These are phyloP conservation scores for Lindbergichthys nudifrons DNA, from an alignment of 2,797 vertebrate species.

Conservation along the genomic window DNA sequence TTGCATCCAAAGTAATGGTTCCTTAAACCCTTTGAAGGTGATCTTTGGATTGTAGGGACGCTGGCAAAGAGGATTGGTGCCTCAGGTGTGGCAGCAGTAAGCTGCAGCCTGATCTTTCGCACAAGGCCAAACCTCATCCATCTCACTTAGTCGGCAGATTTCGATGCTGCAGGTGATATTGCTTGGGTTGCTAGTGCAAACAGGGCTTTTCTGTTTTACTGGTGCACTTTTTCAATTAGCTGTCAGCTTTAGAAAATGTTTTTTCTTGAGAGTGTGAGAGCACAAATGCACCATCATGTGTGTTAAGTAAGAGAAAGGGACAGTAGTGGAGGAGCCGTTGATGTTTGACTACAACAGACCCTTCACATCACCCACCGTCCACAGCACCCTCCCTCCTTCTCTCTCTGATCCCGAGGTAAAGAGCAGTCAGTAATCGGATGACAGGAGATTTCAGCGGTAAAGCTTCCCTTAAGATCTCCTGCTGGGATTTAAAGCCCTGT, in stretches of 20 bases:
- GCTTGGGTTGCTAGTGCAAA: neutral
- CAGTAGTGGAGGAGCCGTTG: conserved; percentile 6
- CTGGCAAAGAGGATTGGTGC: conserved; percentile 64
- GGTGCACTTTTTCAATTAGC: neutral
- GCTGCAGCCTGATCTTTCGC: conserved; percentile 34
- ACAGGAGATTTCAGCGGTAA: conserved; percentile 79
- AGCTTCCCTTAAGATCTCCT: conserved; percentile 75
- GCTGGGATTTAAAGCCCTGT: conserved; percentile 65
- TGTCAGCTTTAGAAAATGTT: neutral
- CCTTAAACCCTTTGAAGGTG: conserved; percentile 57
- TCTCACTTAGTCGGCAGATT: neutral
- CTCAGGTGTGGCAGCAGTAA: conserved; percentile 44
- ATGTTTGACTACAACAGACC: conserved; percentile 21
- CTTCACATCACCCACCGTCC: neutral
- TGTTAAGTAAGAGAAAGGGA: neutral
- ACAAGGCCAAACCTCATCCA: conserved; percentile 21
- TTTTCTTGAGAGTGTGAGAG: neutral
- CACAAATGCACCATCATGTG: neutral
- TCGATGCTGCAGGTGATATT: neutral
- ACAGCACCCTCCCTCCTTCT: conserved; percentile 34
- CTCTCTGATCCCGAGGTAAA: conserved; percentile 75
- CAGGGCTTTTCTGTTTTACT: neutral
- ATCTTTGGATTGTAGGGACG: conserved; percentile 59
- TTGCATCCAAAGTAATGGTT: conserved; percentile 14
- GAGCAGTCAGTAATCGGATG: conserved; percentile 83